A percentile compares a stretch with the other conserved stretches of the same genome.
phyloP scores from a whole-genome alignment of 64 coral and sea anemone species.

The Dendrophyllia cribrosa region DNA sequence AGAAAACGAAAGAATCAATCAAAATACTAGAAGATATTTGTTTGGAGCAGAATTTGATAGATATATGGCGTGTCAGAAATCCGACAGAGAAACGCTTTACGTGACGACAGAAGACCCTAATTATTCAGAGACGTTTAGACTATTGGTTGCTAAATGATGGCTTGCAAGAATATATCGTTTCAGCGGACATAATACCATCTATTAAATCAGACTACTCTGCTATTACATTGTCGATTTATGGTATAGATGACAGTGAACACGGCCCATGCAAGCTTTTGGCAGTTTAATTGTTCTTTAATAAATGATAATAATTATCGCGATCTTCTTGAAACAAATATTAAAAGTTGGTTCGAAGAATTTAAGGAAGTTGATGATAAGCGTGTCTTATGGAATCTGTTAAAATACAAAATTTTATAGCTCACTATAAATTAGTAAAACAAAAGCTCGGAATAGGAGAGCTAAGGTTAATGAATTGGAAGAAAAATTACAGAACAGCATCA shows the following conservation, averaged over 20 bases:
- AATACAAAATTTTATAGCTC: conserved; percentile 57
- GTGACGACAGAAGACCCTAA: conserved; percentile 49
- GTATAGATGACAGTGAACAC: conserved; percentile 19
- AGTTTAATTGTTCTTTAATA: conserved; percentile 41
- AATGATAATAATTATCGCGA: conserved; percentile 11
- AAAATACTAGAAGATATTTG: conserved; percentile 46
- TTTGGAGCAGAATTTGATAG: conserved; percentile 7
- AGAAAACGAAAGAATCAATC: conserved; percentile 23
- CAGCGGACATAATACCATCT: conserved; percentile 28
- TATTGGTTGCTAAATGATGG: conserved; percentile 42
- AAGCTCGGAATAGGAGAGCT: conserved; percentile 25
- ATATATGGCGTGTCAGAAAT: conserved; percentile 54
- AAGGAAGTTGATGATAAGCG: conserved; percentile 35
- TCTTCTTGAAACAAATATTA: neutral
- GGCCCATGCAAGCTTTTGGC: conserved; percentile 53
- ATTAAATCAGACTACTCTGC: conserved; percentile 63
- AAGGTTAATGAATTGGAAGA: neutral
- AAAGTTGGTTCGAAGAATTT: neutral
- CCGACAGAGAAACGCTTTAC: conserved; percentile 33
- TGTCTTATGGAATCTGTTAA: conserved; percentile 44
- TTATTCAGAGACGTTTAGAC: conserved; percentile 49
- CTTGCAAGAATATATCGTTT: conserved; percentile 49
- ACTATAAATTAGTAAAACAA: conserved; percentile 48
- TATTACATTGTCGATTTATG: conserved; percentile 36
- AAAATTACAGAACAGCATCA: conserved; percentile 5